phyloP scores from a whole-genome alignment of 23 tunicate species.

The Halocynthia roretzi region DNA sequence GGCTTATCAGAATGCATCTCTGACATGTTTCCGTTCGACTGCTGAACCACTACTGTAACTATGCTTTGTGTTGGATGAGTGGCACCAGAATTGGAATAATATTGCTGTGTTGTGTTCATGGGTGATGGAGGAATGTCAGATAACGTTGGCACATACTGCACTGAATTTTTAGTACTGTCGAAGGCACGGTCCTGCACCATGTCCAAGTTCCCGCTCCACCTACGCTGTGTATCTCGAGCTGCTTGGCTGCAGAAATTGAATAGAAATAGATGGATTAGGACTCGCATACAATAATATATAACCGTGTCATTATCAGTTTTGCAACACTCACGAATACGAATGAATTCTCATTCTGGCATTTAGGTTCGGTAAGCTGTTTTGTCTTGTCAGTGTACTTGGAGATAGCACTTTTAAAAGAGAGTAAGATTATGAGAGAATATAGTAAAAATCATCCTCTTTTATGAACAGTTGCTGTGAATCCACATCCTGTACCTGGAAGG shows the following conservation, averaged over 20 bases:
- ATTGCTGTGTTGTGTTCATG: background rate
- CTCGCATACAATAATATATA: background rate
- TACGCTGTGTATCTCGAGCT: background rate
- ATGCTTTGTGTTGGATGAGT: too few relatives aligned
- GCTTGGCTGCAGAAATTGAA: conserved; percentile 8
- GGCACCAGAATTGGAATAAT: too few relatives aligned
- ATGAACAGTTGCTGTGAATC: too few relatives aligned
- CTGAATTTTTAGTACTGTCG: background rate
- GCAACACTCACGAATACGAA: conserved; percentile 13
- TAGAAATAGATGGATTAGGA: background rate
- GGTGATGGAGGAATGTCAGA: conserved; percentile 28
- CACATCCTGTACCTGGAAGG: too few relatives aligned
- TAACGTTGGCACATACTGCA: conserved; percentile 14
- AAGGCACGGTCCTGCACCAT: background rate
- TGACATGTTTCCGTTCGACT: too few relatives aligned
- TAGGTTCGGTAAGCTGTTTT: conserved; percentile 14
- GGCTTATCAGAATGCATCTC: too few relatives aligned
- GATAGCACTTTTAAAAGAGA: background rate
- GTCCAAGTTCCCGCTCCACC: conserved; percentile 17
- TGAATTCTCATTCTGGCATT: conserved; percentile 6
- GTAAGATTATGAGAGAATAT: too few relatives aligned
- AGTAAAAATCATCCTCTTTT: too few relatives aligned
- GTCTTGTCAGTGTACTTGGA: conserved; percentile 14
- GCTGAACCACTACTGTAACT: too few relatives aligned
- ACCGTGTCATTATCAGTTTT: background rate